Conservation (phyloP, 2,113 vertebrate species). For the Phaethornis superciliosus region DNA sequence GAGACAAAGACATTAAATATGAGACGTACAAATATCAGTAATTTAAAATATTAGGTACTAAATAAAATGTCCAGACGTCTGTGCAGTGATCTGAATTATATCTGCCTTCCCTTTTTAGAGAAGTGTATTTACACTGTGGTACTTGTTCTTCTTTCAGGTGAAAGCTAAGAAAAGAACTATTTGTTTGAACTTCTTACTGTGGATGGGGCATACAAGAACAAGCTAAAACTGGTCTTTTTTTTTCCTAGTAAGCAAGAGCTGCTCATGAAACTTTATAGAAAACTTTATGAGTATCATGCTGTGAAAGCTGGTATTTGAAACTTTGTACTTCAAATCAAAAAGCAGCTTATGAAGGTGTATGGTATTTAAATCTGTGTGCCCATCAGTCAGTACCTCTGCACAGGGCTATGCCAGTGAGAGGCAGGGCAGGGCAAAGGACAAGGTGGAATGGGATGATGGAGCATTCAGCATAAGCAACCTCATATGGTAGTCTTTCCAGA, state of each 20-base stretch:
- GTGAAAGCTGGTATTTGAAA: not conserved
- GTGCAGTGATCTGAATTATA: not conserved
- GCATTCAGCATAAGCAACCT: not conserved
- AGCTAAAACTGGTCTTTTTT: not conserved
- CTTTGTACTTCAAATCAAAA: not conserved
- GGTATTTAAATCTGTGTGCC: not conserved
- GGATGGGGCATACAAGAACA: not conserved
- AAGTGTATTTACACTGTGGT: not conserved
- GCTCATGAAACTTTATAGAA: not conserved
- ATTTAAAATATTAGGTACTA: not conserved
- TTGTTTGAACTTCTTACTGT: not conserved
- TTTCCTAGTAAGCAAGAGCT: not conserved
- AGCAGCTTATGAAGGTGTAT: not conserved
- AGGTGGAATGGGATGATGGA: not conserved
- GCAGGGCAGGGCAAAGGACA: rapidly evolving
- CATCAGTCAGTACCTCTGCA: not conserved
- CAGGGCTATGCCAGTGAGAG: rapidly evolving
- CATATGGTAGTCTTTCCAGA: not conserved
- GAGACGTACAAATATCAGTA: not conserved
- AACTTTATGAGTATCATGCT: not conserved
- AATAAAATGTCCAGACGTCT: not conserved
- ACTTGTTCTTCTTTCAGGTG: not conserved
- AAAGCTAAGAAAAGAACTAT: not conserved
- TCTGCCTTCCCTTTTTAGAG: not conserved
- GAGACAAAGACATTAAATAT: not conserved